Conservation (phyloP, 2,888 invertebrate genomes). For the Caenorhabditis sp. region DNA sequence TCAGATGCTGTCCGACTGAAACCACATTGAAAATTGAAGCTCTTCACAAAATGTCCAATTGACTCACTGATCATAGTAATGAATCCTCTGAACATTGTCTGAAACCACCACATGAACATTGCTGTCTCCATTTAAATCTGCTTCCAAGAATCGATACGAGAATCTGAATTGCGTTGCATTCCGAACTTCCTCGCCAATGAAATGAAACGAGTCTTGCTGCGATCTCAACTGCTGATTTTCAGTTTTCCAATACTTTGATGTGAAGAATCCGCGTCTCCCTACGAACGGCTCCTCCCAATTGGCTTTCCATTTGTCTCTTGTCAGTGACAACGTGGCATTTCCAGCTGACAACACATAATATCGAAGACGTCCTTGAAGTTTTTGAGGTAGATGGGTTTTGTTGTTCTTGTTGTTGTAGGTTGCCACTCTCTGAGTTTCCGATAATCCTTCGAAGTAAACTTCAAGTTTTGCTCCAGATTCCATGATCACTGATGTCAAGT, state of each 20-base stretch:
- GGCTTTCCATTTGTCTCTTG: constrained; percentile 47
- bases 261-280: constrained; percentile 44
- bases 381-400: constrained; percentile 40
- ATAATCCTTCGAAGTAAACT: constrained; percentile 45
- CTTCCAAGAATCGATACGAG: constrained; percentile 32
- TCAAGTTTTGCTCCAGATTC: constrained; percentile 28
- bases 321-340: constrained; percentile 39
- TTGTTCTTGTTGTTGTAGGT: constrained; percentile 43
- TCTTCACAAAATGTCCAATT: not conserved
- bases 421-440: constrained; percentile 26
- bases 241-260: constrained; percentile 44
- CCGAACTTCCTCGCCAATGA: constrained; percentile 36
- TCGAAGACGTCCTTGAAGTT: constrained; percentile 45
- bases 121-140: constrained; percentile 33
- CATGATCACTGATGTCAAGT: constrained; percentile 19
- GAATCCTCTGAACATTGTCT: constrained; percentile 42
- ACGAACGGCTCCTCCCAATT: constrained; percentile 42
- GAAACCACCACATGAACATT: constrained; percentile 45
- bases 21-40: not conserved
- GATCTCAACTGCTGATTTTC: constrained; percentile 3
- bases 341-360: constrained; percentile 52
- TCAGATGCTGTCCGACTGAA: constrained; percentile 42
- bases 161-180: constrained; percentile 41
- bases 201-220: constrained; percentile 49
- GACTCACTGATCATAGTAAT: constrained; percentile 51